A percentile compares a stretch with the other conserved stretches of the same genome.
Conservation (phyloP, 1,140 invertebrate species). For the Apolygus lucorum region DNA sequence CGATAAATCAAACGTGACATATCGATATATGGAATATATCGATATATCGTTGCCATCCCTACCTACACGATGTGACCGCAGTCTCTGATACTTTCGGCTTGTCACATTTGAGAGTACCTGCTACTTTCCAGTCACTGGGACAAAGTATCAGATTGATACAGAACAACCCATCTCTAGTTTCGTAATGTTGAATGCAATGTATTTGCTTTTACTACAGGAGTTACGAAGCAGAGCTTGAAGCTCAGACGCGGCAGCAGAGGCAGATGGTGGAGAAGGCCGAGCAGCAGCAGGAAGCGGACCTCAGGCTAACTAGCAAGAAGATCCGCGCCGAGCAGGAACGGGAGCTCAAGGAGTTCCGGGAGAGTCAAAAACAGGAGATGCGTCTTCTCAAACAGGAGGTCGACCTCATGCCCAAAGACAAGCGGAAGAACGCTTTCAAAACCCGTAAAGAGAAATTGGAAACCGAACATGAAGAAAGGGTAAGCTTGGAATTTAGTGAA, state of each 20-base stretch:
- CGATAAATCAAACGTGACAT: too few relatives aligned
- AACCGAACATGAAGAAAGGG: conserved; percentile 74
- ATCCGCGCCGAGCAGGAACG: conserved; percentile 86
- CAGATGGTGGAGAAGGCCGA: conserved; percentile 88
- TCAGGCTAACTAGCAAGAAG: conserved; percentile 72
- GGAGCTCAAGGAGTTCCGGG: conserved; percentile 85
- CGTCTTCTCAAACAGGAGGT: conserved; percentile 89
- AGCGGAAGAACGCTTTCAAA: conserved; percentile 78
- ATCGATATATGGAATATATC: too few relatives aligned
- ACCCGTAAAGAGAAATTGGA: conserved; percentile 77
- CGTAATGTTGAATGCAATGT: too few relatives aligned
- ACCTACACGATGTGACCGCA: too few relatives aligned
- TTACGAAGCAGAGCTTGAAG: conserved; percentile 86
- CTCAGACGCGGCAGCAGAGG: conserved; percentile 78
- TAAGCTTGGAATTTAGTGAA: too few relatives aligned
- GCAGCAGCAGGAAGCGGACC: conserved; percentile 80
- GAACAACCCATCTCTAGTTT: too few relatives aligned
- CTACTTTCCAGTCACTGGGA: too few relatives aligned
- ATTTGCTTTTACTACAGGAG: conserved; percentile 45
- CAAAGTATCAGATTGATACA: too few relatives aligned
- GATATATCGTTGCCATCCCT: too few relatives aligned
- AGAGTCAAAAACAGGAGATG: conserved; percentile 87
- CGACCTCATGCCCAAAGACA: conserved; percentile 85
- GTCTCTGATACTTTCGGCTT: too few relatives aligned
- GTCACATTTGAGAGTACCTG: too few relatives aligned